Percentiles rank a stretch among this genome's conserved stretches.
These are phyloP conservation scores for Meteorus sp. DNA, from an alignment of 1,140 invertebrate genomes.

Conservation along the genomic window DNA sequence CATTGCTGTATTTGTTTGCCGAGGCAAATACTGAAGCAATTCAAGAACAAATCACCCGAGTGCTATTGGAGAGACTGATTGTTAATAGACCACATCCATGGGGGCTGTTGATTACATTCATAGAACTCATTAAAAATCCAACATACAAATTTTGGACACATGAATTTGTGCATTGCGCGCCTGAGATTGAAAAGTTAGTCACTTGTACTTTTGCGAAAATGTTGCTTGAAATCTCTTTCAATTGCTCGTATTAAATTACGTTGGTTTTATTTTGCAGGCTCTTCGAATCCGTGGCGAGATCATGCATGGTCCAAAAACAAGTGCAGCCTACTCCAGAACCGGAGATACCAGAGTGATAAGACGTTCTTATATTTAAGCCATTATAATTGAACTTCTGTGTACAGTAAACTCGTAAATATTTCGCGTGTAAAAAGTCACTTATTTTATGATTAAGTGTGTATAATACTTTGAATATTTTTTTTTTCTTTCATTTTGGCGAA, in stretches of 20 bases:
- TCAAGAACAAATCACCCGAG: conserved; percentile 89
- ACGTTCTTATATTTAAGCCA: conserved; percentile 37
- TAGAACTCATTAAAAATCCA: conserved; percentile 98
- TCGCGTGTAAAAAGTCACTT: conserved; percentile 58
- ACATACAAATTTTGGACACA: conserved; percentile 99
- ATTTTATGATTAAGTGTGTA: conserved; percentile 35
- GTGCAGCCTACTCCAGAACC: conserved; percentile 61
- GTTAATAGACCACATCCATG: conserved; percentile 98
- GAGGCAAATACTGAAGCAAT: conserved; percentile 97
- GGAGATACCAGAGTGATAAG: conserved; percentile 65
- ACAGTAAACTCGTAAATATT: conserved; percentile 52
- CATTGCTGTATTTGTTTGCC: conserved; percentile 94
- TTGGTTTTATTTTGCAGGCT: conserved; percentile 64
- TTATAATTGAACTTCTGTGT: conserved; percentile 44
- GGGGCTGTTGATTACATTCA: conserved; percentile 98
- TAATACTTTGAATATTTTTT: conserved; percentile 23
- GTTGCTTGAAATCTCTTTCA: conserved; percentile 63
- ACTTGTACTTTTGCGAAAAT: conserved; percentile 31
- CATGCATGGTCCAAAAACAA: conserved; percentile 86
- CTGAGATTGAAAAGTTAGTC: conserved; percentile 96
- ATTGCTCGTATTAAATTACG: conserved; percentile 54
- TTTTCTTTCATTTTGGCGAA: conserved; percentile 17
- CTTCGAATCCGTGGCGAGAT: conserved; percentile 91
- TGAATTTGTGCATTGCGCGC: conserved; percentile 98
- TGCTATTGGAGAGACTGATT: conserved; percentile 94